These are phyloP conservation scores for Alligator mississippiensis DNA, from an alignment of 2,113 vertebrate species.

Conservation along the genomic window DNA sequence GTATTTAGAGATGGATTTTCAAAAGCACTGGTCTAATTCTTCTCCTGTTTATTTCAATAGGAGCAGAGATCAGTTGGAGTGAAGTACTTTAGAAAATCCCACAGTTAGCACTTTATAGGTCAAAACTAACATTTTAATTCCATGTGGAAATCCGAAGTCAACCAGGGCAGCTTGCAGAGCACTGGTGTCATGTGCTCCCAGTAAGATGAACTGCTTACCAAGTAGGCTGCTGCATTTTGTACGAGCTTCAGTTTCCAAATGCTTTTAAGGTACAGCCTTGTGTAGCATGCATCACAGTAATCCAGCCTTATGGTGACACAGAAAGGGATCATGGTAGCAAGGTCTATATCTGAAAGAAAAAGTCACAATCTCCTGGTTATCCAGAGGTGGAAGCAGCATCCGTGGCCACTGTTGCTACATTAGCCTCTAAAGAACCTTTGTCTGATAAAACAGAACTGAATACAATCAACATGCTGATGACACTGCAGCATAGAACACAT, in stretches of 20 bases:
- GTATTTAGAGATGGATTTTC: neutral
- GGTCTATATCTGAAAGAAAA: neutral
- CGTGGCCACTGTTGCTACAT: neutral
- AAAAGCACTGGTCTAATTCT: neutral
- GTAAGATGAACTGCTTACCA: neutral
- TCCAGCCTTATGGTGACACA: neutral
- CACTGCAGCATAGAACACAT: neutral
- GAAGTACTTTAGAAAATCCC: neutral
- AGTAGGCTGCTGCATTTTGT: neutral
- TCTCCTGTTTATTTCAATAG: neutral
- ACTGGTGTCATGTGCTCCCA: neutral
- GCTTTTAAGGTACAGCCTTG: neutral
- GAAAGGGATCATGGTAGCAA: neutral
- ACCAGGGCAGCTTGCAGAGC: neutral
- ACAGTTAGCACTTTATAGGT: too few relatives aligned
- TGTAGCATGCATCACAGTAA: neutral
- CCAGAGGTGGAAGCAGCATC: neutral
- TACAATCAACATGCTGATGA: neutral
- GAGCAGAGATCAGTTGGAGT: neutral
- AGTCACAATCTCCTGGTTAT: neutral
- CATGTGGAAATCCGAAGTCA: neutral
- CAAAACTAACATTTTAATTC: neutral
- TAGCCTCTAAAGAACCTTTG: neutral
- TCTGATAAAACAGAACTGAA: neutral
- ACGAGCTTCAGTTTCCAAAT: neutral